Base-by-base conservation (phyloP, 2,888 invertebrate species). In the Saturnia pavonia region DNA sequence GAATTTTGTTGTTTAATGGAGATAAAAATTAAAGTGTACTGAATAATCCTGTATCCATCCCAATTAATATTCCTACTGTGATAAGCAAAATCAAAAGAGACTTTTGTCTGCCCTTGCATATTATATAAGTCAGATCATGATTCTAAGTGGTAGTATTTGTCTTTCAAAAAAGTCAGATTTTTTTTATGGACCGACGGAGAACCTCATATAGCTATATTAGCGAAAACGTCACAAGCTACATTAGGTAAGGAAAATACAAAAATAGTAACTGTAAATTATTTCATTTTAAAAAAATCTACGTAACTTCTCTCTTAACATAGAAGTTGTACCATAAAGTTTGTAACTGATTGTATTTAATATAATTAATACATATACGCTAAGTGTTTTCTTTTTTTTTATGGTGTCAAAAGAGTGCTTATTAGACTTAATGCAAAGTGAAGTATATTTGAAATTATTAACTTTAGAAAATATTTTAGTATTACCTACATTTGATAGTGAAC, bases 231-330 rank as follows among this genome's bases (percentile, higher is more conserved):
- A 51, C 51, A 51, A 51, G 19, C 2, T 54, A 54, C 9, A 54
- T 22, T 22, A 22, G 54, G 22, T 0, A 22, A 22, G 22, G 9
- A 8, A 22, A 22, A 22, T 54, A 25, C 57, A 57, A 57, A 57
- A 57, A 57, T 57, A 57, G 57, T 25, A 57, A 57, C 57, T 25
- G 57, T 57, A 25, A 57, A 57, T 57, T 57, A 12, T 57, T 57
- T 57, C 57, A 57, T 57, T n/a, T 0, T 22, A 22, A 25, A 22
- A 54, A 54, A 54, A 22, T 57, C 57, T 25, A 57, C 9, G 22
- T 57, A 57, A 57, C 57, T 22, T 11, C 22, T 57, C 11, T 57
- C 25, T 57, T 25, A 16, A 57, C 25, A 57, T 12, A 57, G 57
- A 12, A 57, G 25, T 57, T 57, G 57, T 12, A 11, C 57, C 57